phyloP scores from a whole-genome alignment of 1,140 invertebrate genomes.

The Bombus balteatus region DNA sequence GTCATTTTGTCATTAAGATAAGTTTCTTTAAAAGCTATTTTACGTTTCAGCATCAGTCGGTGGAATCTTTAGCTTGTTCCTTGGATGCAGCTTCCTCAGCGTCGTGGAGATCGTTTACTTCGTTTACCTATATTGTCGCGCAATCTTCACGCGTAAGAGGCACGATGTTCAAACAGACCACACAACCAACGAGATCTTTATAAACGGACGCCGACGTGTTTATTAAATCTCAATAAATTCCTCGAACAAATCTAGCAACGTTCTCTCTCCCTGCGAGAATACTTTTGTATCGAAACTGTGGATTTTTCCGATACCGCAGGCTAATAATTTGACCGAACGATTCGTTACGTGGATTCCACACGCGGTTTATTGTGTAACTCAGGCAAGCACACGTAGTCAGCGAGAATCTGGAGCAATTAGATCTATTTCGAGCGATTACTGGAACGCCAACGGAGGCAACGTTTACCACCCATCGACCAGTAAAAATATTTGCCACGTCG shows the following conservation, averaged over 20 bases:
- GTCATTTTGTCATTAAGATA: too few species aligned
- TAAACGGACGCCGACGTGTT: background rate
- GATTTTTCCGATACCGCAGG: background rate
- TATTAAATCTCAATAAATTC: background rate
- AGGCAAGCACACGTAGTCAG: background rate
- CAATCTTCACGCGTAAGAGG: background rate
- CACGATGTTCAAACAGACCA: too few species aligned
- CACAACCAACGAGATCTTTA: background rate
- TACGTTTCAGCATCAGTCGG: slow-evolving; percentile 61
- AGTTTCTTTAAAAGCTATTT: too few species aligned
- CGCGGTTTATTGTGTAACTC: slow-evolving; percentile 32
- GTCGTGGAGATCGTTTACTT: slow-evolving; percentile 60
- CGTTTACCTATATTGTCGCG: background rate
- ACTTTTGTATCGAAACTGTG: background rate
- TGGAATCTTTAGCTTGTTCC: slow-evolving; percentile 64
- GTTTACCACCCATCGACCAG: slow-evolving; percentile 34
- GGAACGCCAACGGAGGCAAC: slow-evolving; percentile 39
- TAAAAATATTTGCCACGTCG: slow-evolving; percentile 59
- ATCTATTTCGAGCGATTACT: slow-evolving; percentile 68
- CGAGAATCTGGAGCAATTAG: slow-evolving; percentile 60
- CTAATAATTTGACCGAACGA: background rate
- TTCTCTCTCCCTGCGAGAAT: background rate
- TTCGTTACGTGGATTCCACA: background rate
- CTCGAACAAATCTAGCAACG: background rate
- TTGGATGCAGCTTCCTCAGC: slow-evolving; percentile 65